Evolutionary conservation across 2,797 vertebrate genomes (phyloP), one percentile per base, ranked within the genome.

Genomic region (Acanthurus tractus): DNA sequence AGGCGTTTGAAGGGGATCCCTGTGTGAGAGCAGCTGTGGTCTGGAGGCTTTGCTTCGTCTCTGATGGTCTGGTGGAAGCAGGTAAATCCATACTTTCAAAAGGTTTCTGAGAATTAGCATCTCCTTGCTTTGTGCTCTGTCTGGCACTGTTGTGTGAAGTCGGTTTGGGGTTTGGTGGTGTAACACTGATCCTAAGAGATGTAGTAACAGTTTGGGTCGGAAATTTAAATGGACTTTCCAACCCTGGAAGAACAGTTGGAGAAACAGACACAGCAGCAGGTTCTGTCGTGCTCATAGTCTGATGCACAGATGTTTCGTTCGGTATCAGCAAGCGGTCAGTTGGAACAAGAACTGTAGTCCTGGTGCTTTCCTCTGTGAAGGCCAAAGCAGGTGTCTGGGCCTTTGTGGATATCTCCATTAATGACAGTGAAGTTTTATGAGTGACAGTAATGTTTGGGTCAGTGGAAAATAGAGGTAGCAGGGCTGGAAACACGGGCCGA

Each of bases 401-500:
- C 79, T 90, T 94, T 63, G 89, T 71, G 0, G 44, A 87, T 56
- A 86, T 63, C 45, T 94, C 89, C 0, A 66, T 82, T 48, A 83
- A 20, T 8, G 78, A 76, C 38, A 72, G 55, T 0, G 88, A 88
- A 50, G 88, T 88, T 67, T 54, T 25, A 12, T 54, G 68, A 67
- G 91, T 82, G 48, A 92, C 84, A 74, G 91, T 91, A 74, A 94
- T 79, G 56, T 95, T 94, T 67, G 92, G 86, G 65, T 96, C 90
- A 57, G 83, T 90, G 59, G 95, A 89, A 79, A 97, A 82, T 38
- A 93, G 87, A 49, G 96, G 97, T 76, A 96, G 84, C 71, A 97
- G 90, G 3, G 96, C 92, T 12, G 94, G 94, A 77, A 97, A 86
- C 70, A 89, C 91, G 0, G 96, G 95, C 95, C 96, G 93, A 91